Conservation (phyloP, 2,888 invertebrate species). For the Conops quadrifasciatus region DNA sequence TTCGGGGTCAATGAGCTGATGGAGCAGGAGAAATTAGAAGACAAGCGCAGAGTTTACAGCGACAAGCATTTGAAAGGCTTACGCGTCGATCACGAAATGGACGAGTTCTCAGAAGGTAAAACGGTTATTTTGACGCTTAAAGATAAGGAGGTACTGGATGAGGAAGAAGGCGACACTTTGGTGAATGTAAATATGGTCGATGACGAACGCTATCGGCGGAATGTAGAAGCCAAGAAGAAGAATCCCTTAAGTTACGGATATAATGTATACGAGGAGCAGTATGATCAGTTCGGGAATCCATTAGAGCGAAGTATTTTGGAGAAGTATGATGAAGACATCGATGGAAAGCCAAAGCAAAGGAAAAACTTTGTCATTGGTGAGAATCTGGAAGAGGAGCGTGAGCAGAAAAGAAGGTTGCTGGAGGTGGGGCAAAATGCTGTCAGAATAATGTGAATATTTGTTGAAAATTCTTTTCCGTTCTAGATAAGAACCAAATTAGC, state of each 20-base stretch:
- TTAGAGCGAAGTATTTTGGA: conserved; percentile 76
- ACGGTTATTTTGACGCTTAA: conserved; percentile 91
- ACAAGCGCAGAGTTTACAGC: conserved; percentile 71
- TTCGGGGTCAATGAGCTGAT: conserved; percentile 89
- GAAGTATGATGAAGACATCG: conserved; percentile 91
- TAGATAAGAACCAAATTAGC: conserved; percentile 71
- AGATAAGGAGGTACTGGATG: conserved; percentile 89
- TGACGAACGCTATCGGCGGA: conserved; percentile 85
- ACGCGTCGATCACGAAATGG: conserved; percentile 83
- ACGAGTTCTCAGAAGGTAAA: conserved; percentile 78
- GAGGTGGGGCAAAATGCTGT: conserved; percentile 44
- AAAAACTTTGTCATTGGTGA: conserved; percentile 81
- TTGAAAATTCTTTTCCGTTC: conserved; percentile 12
- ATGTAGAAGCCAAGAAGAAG: conserved; percentile 83
- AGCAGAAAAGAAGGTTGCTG: conserved; percentile 64
- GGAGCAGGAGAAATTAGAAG: conserved; percentile 76
- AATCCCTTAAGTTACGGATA: conserved; percentile 85
- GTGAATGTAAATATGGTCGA: conserved; percentile 91
- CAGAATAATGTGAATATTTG: background rate
- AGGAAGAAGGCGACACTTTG: conserved; percentile 86
- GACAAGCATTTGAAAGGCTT: conserved; percentile 81
- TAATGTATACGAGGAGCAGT: conserved; percentile 81
- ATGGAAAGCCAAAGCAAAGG: conserved; percentile 69
- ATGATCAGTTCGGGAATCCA: conserved; percentile 74
- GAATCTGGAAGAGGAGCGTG: conserved; percentile 69